Percentiles rank a stretch among this genome's conserved stretches.
Conservation (phyloP, 2,888 invertebrate genomes). For the Ichneumon xanthorius region DNA sequence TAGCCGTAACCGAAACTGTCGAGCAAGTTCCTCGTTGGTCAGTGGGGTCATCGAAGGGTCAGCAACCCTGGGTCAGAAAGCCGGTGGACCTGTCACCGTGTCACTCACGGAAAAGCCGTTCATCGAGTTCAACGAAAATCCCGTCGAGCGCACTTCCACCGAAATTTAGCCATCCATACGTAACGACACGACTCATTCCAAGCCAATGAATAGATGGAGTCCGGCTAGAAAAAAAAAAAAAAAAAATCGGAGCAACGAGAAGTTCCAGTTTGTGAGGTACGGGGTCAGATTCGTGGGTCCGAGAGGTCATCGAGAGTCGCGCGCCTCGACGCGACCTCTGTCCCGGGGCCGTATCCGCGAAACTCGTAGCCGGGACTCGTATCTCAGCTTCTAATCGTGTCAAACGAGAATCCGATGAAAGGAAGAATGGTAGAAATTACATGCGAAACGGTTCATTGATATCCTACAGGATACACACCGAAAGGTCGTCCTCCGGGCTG, state of each 20-base stretch:
- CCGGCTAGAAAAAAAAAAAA: neutral
- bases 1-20: slow-evolving; percentile 46
- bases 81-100: slow-evolving; percentile 64
- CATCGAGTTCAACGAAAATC: slow-evolving; percentile 16
- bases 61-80: slow-evolving; percentile 61
- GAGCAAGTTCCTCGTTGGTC: slow-evolving; percentile 55
- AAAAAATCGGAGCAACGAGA: slow-evolving; percentile 45
- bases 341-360: slow-evolving; percentile 59
- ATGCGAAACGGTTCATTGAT: slow-evolving; percentile 37
- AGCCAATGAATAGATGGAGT: slow-evolving; percentile 28
- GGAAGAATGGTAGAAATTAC: slow-evolving; percentile 22
- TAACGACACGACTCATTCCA: slow-evolving; percentile 5
- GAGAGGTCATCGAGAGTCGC: slow-evolving; percentile 58
- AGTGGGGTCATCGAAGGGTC: slow-evolving; percentile 54
- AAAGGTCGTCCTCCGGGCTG: slow-evolving; percentile 35
- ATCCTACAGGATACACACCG: slow-evolving; percentile 24
- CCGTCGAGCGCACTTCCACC: slow-evolving; percentile 25
- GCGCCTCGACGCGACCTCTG: slow-evolving; percentile 55
- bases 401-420: slow-evolving; percentile 62
- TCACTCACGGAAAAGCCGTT: slow-evolving; percentile 22
- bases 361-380: slow-evolving; percentile 49
- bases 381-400: slow-evolving; percentile 51
- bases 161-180: neutral
- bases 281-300: slow-evolving; percentile 50
- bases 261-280: slow-evolving; percentile 56